These are phyloP conservation scores for Apogon talboti DNA, from an alignment of 2,797 vertebrate genomes.

Conservation along the genomic window DNA sequence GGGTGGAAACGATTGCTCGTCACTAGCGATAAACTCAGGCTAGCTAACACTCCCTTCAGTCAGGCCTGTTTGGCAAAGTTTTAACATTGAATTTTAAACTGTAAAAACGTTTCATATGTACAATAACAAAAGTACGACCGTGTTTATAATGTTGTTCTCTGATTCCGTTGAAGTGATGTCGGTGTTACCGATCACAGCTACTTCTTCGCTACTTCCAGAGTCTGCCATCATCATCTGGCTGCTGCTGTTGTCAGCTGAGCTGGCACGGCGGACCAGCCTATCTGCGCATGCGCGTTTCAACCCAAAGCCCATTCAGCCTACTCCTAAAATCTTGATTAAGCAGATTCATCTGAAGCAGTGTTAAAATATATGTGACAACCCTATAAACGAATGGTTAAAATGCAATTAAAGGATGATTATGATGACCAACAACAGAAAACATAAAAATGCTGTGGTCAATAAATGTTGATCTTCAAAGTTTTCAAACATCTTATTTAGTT, in stretches of 20 bases:
- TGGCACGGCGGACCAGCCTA: constrained; percentile 8
- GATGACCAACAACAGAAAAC: too few species aligned
- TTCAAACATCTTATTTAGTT: background rate
- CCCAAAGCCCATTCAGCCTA: too few species aligned
- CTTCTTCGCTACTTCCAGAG: constrained; percentile 74
- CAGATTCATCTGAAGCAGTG: background rate
- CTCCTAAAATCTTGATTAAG: background rate
- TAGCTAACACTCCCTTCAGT: constrained; percentile 30
- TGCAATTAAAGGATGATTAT: too few species aligned
- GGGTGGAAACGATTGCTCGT: constrained; percentile 12
- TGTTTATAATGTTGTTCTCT: constrained; percentile 84
- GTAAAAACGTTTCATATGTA: accelerated
- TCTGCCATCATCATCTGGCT: constrained; percentile 78
- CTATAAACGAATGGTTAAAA: too few species aligned
- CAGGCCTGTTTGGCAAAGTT: constrained; percentile 43
- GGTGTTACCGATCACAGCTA: constrained; percentile 83
- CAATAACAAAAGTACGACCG: constrained; percentile 61
- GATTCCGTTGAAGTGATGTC: constrained; percentile 80
- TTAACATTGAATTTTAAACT: background rate
- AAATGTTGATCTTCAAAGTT: background rate
- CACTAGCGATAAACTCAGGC: background rate
- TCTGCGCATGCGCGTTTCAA: constrained; percentile 56
- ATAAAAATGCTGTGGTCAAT: too few species aligned
- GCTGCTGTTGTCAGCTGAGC: constrained; percentile 69
- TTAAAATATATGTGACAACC: too few species aligned